These are phyloP conservation scores for Caerostris darwini DNA, from an alignment of 1,140 invertebrate species.

Conservation along the genomic window DNA sequence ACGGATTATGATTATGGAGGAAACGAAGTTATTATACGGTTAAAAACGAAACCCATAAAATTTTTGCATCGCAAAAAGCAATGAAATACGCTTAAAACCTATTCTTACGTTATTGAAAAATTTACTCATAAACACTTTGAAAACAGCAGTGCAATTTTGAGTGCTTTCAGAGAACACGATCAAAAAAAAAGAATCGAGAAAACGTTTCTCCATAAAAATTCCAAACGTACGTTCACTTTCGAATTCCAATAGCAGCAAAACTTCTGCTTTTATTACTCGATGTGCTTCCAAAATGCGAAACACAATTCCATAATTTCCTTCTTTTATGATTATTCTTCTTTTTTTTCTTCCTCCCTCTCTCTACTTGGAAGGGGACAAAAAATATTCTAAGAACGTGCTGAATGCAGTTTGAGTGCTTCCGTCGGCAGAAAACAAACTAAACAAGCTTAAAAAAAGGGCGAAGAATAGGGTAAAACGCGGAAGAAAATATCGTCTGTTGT, in stretches of 20 bases:
- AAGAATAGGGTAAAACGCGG: constrained; percentile 1
- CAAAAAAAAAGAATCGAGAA: background rate
- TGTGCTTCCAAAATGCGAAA: background rate
- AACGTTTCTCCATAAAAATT: constrained; percentile 14
- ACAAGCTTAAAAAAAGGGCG: background rate
- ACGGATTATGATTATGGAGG: too few relatives aligned
- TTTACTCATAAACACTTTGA: background rate
- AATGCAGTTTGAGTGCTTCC: constrained; percentile 18
- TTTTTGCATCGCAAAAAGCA: too few relatives aligned
- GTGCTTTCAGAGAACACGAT: background rate
- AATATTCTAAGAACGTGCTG: background rate
- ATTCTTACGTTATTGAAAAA: background rate
- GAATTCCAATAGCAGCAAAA: constrained; percentile 3
- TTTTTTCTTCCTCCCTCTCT: background rate
- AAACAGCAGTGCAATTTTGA: background rate
- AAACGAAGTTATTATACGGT: too few relatives aligned
- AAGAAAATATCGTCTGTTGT: constrained; percentile 47
- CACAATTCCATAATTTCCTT: constrained; percentile 27
- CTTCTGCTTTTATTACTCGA: background rate
- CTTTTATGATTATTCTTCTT: constrained; percentile 1
- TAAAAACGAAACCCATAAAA: too few relatives aligned
- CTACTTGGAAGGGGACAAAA: background rate
- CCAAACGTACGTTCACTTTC: constrained; percentile 2
- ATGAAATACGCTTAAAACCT: background rate
- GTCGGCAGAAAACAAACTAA: background rate